phyloP scores from a whole-genome alignment of 2,113 vertebrate species.

The Ceratotherium simum region DNA sequence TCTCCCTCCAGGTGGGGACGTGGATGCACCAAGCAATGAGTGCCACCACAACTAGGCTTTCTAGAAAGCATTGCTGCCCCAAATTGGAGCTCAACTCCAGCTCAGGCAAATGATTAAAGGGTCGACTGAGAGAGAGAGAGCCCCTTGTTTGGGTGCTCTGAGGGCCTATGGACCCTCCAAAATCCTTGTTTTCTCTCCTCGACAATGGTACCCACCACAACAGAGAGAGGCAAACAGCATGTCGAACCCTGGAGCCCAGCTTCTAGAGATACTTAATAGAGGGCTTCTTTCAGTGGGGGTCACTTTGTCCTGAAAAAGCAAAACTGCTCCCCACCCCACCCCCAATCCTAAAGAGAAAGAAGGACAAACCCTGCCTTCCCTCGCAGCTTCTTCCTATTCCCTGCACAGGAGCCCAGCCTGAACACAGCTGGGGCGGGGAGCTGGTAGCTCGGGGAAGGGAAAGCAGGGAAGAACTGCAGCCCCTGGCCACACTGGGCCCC shows the following conservation, averaged over 20 bases:
- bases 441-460: background rate
- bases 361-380: background rate
- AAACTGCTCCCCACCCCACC: background rate
- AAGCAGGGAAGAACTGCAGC: background rate
- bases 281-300: background rate
- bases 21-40: background rate
- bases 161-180: background rate
- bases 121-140: background rate
- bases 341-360: conserved; percentile 49
- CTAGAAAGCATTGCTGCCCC: background rate
- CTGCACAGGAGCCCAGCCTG: background rate
- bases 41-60: background rate
- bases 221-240: background rate
- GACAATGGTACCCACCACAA: background rate
- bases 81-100: conserved; percentile 43
- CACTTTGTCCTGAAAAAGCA: background rate
- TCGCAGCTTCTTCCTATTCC: background rate
- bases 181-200: background rate
- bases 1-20: background rate
- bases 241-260: background rate
- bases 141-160: background rate
- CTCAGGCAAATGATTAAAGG: background rate
- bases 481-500: conserved; percentile 36
- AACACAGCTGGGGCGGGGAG: conserved; percentile 39
- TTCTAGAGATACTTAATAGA: background rate